Evolutionary conservation across 1,140 invertebrate genomes (phyloP), one percentile per base, ranked within the genome.

Genomic region (Drosophila athabasca): DNA sequence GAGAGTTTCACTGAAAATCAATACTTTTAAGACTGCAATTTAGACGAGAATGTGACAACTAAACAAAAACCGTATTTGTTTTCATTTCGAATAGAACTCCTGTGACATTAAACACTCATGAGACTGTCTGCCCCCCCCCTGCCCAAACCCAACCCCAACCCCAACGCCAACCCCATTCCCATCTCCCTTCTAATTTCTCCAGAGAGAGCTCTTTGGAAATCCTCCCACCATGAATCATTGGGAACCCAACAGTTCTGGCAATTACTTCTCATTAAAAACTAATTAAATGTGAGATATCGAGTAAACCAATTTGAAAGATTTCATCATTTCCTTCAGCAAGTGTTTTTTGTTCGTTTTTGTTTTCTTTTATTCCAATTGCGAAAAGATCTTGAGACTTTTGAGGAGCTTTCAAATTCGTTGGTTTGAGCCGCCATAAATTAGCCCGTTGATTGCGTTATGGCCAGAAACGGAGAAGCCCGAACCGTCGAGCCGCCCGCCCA

Each of bases 211-310:
- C 35, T 39, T 39, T 39, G 24, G 24, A 39, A 35, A 9, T 3
- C 3, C 8, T 35, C 31, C 6, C 2, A 35, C 31, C 7, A 31
- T 35, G 9, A 3, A 24, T 48, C 57, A 68, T 49, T 65, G 9
- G 9, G 29, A 45, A 26, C 49, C 6, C 62, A 79, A 64, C 50
- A 55, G 57, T 31, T 51, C 24, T 26, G 48, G 68, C 54, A 69
- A 85, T 84, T 77, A 69, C 57, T 81, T 74, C 62, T 75, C 77
- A 85, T 85, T 87, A 71, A 87, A 87, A 76, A 66, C 66, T 59
- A 52, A 78, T 87, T 85, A 77, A 80, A 62, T 64, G 53, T 26
- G 48, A 50, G n/a, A 48, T 51, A 54, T 41, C 46, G 26, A 62
- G 61, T 58, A 74, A 59, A 46, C 50, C 59, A 74, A 75, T 70